Percentiles rank a stretch among this genome's conserved stretches.
These are phyloP conservation scores for Zele albiditarsus DNA, from an alignment of 2,888 invertebrate species.

Conservation along the genomic window DNA sequence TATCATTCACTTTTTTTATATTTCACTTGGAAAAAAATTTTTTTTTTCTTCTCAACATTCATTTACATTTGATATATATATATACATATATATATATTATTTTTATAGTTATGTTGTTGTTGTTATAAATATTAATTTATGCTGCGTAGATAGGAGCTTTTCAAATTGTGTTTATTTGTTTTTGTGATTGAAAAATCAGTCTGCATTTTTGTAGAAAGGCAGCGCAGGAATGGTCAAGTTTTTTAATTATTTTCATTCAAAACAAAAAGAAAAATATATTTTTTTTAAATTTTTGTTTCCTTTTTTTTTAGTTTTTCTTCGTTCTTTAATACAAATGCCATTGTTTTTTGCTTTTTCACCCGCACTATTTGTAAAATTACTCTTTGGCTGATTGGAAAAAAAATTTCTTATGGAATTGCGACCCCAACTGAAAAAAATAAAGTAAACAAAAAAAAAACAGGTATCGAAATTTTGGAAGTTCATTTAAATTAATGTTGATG, in stretches of 20 bases:
- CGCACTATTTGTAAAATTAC: background rate
- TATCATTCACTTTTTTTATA: background rate
- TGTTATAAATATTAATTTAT: slow-evolving; percentile 9
- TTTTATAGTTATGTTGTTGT: background rate
- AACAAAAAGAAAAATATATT: slow-evolving; percentile 33
- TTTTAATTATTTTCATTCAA: background rate
- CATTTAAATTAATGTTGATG: no score
- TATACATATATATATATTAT: slow-evolving; percentile 6
- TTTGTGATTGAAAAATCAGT: slow-evolving; percentile 20
- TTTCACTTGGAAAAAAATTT: background rate
- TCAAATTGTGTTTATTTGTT: background rate
- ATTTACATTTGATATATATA: no score
- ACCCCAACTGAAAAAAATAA: background rate
- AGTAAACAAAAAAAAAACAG: background rate
- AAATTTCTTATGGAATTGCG: background rate
- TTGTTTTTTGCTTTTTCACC: background rate
- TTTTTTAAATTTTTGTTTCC: no score
- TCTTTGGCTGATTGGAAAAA: background rate
- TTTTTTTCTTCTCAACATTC: slow-evolving; percentile 7
- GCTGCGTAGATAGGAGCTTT: slow-evolving; percentile 4
- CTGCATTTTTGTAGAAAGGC: slow-evolving; percentile 59
- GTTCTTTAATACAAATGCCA: background rate
- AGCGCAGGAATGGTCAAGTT: slow-evolving; percentile 65
- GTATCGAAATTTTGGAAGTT: no score
- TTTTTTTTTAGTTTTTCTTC: background rate